phyloP scores from a whole-genome alignment of 2,113 vertebrate genomes.

The Acrocephalus arundinaceus region DNA sequence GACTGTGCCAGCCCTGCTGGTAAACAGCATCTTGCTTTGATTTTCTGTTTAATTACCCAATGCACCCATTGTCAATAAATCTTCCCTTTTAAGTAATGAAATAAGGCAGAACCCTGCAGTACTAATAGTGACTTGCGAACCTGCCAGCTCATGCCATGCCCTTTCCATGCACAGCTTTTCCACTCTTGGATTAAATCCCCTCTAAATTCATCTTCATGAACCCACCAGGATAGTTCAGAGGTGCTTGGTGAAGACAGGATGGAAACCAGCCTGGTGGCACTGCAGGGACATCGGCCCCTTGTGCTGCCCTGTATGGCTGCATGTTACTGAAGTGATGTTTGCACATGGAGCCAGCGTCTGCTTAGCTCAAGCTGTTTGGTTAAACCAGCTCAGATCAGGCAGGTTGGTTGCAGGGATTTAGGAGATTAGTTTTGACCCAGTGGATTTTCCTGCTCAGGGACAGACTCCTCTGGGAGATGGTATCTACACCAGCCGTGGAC shows the following conservation, averaged over 20 bases:
- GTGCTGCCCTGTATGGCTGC: not conserved
- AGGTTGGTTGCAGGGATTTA: not conserved
- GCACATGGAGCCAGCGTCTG: not conserved
- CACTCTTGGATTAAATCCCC: not conserved
- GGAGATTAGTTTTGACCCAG: not conserved
- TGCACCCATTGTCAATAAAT: not conserved
- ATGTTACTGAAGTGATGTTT: rapidly evolving
- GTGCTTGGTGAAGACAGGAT: not conserved
- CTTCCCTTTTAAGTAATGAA: not conserved
- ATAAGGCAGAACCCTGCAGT: not conserved
- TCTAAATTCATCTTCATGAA: not conserved
- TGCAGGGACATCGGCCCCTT: rapidly evolving
- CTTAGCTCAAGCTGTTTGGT: not conserved
- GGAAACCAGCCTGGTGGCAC: not conserved
- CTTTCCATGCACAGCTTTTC: not conserved
- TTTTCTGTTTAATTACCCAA: not conserved
- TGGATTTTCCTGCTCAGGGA: not conserved
- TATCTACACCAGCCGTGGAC: not conserved
- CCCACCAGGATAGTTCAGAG: rapidly evolving
- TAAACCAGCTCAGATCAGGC: not conserved
- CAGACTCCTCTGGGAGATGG: not conserved
- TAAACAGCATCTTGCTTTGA: not conserved
- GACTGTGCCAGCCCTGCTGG: not conserved
- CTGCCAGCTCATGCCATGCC: not conserved
- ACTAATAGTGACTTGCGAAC: not conserved